phyloP scores from a whole-genome alignment of 1,140 invertebrate species.

The Drosophila ogumai region DNA sequence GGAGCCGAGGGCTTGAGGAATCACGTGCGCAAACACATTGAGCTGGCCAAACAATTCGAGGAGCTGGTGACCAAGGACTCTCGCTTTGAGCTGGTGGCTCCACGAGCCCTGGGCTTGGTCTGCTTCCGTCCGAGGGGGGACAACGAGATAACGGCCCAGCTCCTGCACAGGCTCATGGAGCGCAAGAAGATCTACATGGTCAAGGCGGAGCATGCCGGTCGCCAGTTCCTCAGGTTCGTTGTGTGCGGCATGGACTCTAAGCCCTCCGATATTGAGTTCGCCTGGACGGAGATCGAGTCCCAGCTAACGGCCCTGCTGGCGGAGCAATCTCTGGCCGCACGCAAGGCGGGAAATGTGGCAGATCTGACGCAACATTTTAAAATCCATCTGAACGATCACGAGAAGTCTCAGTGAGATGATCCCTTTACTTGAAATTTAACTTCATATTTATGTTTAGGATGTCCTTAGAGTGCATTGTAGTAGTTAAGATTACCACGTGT shows the following conservation, averaged over 20 bases:
- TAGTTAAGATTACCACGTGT: constrained; percentile 13
- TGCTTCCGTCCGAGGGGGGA: constrained; percentile 94
- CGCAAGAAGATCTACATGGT: constrained; percentile 94
- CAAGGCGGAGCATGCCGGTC: constrained; percentile 89
- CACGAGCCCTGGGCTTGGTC: constrained; percentile 92
- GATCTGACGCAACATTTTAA: constrained; percentile 67
- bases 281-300: constrained; percentile 92
- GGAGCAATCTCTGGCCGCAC: constrained; percentile 35
- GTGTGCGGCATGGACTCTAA: constrained; percentile 91
- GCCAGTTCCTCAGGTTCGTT: constrained; percentile 92
- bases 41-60: constrained; percentile 92
- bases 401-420: constrained; percentile 56
- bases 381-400: constrained; percentile 41
- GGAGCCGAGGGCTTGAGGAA: constrained; percentile 92
- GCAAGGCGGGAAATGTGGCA: constrained; percentile 52
- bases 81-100: constrained; percentile 91
- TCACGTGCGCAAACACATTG: constrained; percentile 91
- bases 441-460: constrained; percentile 63
- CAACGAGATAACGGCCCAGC: constrained; percentile 90
- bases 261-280: constrained; percentile 90
- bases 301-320: constrained; percentile 84
- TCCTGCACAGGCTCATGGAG: constrained; percentile 91
- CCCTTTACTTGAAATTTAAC: constrained; percentile 14
- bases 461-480: constrained; percentile 39
- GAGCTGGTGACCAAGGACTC: constrained; percentile 88